Conservation (phyloP, 2,888 invertebrate genomes). For the Hirtodrosophila trivittata region DNA sequence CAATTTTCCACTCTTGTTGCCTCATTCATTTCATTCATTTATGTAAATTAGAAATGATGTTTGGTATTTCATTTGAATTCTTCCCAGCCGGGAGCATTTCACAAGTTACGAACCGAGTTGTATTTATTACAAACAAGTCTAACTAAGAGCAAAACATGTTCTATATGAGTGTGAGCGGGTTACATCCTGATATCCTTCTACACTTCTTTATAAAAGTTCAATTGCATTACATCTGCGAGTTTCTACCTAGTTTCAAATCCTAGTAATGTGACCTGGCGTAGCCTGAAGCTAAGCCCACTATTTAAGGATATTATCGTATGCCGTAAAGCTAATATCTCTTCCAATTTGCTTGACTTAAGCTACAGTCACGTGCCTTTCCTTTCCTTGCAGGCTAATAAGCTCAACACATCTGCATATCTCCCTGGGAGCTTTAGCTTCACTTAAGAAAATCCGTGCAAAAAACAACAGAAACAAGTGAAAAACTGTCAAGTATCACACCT, state of each 20-base stretch:
- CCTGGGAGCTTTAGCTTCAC: conserved; percentile 16
- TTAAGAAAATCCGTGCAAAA: conserved; percentile 35
- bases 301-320: conserved; percentile 13
- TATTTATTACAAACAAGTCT: no score
- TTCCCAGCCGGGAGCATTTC: neutral
- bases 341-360: conserved; percentile 23
- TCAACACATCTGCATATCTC: conserved; percentile 42
- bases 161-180: no score
- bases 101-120: neutral
- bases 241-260: no score
- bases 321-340: conserved; percentile 17
- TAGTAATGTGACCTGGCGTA: conserved; percentile 19
- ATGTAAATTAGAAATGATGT: conserved; percentile 25
- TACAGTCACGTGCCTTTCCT: conserved; percentile 20
- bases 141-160: no score
- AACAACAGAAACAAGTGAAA: conserved; percentile 23
- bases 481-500: conserved; percentile 51
- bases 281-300: conserved; percentile 10
- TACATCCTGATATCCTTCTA: no score
- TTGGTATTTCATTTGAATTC: conserved; percentile 5
- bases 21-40: conserved; percentile 12
- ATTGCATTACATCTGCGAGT: no score
- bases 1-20: no score
- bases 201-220: no score
- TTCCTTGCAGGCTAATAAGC: conserved; percentile 50